phyloP scores from a whole-genome alignment of 2,113 vertebrate genomes.

The Oreotragus oreotragus region DNA sequence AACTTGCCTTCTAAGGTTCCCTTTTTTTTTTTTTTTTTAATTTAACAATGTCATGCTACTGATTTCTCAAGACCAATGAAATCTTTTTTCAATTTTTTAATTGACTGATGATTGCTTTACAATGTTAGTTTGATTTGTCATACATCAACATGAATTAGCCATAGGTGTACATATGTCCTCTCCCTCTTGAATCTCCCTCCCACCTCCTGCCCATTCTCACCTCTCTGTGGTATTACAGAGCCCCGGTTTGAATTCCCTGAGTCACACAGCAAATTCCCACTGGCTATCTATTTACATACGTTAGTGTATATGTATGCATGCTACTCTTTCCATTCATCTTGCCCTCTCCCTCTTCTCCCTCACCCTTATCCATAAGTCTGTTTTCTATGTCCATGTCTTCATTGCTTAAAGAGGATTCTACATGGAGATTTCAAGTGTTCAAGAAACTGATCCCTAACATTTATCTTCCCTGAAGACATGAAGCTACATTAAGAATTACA shows the following conservation, averaged over 20 bases:
- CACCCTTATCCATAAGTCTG: background rate
- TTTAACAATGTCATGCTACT: background rate
- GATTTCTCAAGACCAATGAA: constrained; percentile 4
- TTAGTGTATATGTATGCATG: background rate
- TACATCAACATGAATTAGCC: background rate
- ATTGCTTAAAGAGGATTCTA: background rate
- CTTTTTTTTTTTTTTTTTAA: background rate
- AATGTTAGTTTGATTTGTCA: background rate
- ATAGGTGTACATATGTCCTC: background rate
- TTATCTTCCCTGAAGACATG: background rate
- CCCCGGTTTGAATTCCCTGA: background rate
- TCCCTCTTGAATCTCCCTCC: background rate
- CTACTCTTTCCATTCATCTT: background rate
- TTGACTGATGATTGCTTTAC: background rate
- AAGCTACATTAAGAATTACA: background rate
- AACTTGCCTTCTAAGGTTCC: background rate
- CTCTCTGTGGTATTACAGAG: background rate
- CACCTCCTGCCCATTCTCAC: background rate
- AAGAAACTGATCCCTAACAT: background rate
- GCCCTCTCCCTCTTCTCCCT: background rate
- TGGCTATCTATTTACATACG: background rate
- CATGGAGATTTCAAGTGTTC: background rate
- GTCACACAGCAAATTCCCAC: background rate
- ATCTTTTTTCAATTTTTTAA: background rate
- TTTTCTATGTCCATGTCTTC: background rate